A percentile compares a stretch with the other conserved stretches of the same genome.
Conservation (phyloP, 2,797 vertebrate species). For the Meda fulgida region DNA sequence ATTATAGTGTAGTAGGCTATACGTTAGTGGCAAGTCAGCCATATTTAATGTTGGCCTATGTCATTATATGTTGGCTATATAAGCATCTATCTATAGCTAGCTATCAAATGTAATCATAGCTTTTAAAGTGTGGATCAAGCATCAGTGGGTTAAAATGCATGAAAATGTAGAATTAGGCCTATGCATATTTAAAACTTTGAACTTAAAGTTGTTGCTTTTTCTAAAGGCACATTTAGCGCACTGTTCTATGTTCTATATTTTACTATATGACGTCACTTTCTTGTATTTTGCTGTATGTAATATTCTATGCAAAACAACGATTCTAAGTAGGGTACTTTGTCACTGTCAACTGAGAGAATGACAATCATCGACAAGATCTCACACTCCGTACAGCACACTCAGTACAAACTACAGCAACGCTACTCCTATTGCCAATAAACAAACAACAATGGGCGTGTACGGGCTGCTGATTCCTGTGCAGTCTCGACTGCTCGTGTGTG, state of each 20-base stretch:
- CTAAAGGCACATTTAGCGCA: too few species aligned
- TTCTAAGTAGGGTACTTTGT: too few species aligned
- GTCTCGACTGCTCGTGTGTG: neutral
- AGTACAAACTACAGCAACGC: neutral
- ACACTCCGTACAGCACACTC: neutral
- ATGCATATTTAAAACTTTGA: neutral
- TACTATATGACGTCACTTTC: neutral
- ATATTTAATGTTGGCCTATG: neutral
- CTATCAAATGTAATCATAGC: neutral
- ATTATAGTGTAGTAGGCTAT: neutral
- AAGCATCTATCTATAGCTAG: too few species aligned
- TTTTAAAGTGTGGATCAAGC: neutral
- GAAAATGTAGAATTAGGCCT: neutral
- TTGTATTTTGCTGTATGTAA: neutral
- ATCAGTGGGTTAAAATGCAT: neutral
- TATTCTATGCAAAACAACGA: neutral
- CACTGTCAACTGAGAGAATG: neutral
- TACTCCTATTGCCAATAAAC: neutral
- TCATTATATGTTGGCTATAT: neutral
- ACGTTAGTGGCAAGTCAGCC: neutral
- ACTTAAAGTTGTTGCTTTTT: neutral
- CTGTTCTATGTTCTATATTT: too few species aligned
- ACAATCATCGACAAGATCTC: neutral
- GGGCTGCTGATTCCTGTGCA: neutral
- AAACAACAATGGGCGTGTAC: conserved; percentile 40